Evolutionary conservation across 37 sponge, comb jelly and placozoan genomes (phyloP), one percentile per base, ranked within the genome.

Genomic region (Bolinopsis microptera): DNA sequence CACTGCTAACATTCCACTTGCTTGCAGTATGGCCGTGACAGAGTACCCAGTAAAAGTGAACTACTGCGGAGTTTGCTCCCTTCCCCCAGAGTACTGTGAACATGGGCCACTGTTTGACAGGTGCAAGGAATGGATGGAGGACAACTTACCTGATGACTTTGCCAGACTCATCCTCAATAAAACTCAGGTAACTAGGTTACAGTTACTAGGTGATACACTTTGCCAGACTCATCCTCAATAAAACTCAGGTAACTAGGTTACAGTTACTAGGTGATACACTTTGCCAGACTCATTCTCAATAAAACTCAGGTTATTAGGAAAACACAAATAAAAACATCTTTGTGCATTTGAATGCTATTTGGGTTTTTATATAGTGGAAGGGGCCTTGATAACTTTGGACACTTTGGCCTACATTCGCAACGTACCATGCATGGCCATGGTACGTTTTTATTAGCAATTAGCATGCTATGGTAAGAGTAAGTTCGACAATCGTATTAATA

Each of bases 61-160:
- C 38, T 82, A 82, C 30, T 82, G 83, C 38, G 83, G 83, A 21
- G 38, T 82, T 2, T 82, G 83, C 83, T 82, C 83, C 38, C 38
- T 69, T 26, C 69, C 92, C 39, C 37, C 76, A 38, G 93, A 98
- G 96, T 98, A 97, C 93, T 98, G 99, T 69, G 99, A 98, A 90
- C 96, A 96, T 93, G 93, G 96, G 16, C 94, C 95, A 26, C 94
- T 95, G 0, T 93, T 94, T 35, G 90, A 94, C 21, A 96, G 96
- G 93, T 98, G 99, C 48, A 94, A 96, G 69, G 96, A 96, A 39
- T 98, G 99, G 99, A 93, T 96, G 95, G 94, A 96, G 69, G 93
- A 69, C 0, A 95, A 96, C 72, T 92, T 96, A 0, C 99, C 99
- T 0, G 93, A 77, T 16, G 80, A 94, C 30, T 97, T 96, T 93